Percentiles rank a stretch among this genome's conserved stretches.
These are phyloP conservation scores for Lasaia peninsularis DNA, from an alignment of 1,140 invertebrate species.

Conservation along the genomic window DNA sequence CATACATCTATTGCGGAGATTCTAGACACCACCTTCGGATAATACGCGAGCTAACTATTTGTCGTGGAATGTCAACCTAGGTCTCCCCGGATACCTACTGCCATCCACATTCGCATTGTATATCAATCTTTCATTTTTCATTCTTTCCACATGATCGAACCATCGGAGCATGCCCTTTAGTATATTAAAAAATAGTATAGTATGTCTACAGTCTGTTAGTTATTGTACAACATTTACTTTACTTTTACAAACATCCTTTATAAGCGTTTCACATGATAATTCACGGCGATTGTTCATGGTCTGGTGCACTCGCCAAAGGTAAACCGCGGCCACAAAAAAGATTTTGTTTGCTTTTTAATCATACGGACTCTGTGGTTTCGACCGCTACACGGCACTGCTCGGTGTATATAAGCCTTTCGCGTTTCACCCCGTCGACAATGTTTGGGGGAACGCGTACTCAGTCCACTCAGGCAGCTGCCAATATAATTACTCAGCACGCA, in stretches of 20 bases:
- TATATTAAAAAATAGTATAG: no score
- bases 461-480: slow-evolving; percentile 58
- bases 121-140: no score
- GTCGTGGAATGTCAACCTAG: no score
- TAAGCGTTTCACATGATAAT: slow-evolving; percentile 67
- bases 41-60: no score
- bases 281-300: slow-evolving; percentile 67
- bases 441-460: slow-evolving; percentile 53
- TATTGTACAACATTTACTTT: slow-evolving; percentile 23
- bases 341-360: slow-evolving; percentile 66
- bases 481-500: slow-evolving; percentile 63
- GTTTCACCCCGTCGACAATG: slow-evolving; percentile 51
- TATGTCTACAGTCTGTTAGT: background rate
- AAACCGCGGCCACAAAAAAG: slow-evolving; percentile 65
- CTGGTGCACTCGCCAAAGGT: slow-evolving; percentile 63
- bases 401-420: slow-evolving; percentile 39
- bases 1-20: no score
- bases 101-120: no score
- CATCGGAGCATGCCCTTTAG: no score
- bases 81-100: no score
- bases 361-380: slow-evolving; percentile 48
- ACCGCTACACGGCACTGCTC: slow-evolving; percentile 51
- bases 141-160: no score
- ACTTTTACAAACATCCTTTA: slow-evolving; percentile 64
- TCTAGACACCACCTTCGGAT: no score